Conservation (phyloP, 2,888 invertebrate species). For the Holacanthella duospinosa region DNA sequence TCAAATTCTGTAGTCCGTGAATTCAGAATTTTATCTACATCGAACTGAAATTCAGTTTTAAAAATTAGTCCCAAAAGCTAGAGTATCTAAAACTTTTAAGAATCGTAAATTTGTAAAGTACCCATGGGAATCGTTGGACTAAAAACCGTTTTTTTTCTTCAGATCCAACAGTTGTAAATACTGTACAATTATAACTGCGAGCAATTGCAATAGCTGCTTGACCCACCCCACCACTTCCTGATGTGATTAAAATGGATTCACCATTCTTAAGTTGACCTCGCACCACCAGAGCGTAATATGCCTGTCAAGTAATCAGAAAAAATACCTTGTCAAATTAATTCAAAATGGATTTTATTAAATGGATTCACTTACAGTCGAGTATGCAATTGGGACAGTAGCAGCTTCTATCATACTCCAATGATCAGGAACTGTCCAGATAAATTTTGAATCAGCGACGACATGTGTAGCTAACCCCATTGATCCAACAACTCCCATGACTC, state of each 20-base stretch:
- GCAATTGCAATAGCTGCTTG: constrained; percentile 64
- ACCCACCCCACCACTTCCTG: constrained; percentile 63
- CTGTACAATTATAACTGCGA: constrained; percentile 52
- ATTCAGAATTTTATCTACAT: constrained; percentile 46
- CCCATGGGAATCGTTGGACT: constrained; percentile 65
- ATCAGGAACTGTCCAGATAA: constrained; percentile 50
- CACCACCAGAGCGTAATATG: constrained; percentile 51
- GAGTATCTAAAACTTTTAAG: neutral
- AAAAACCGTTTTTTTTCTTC: constrained; percentile 77
- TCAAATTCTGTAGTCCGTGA: constrained; percentile 81
- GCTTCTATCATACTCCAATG: constrained; percentile 55
- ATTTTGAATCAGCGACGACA: constrained; percentile 44
- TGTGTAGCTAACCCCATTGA: constrained; percentile 48
- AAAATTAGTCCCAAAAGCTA: neutral
- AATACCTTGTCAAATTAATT: neutral
- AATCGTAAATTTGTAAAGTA: neutral
- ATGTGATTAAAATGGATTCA: constrained; percentile 47
- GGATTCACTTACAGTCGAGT: constrained; percentile 45
- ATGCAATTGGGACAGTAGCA: constrained; percentile 55
- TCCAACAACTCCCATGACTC: constrained; percentile 44
- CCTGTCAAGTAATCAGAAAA: constrained; percentile 31
- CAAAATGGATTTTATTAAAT: neutral
- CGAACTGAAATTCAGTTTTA: constrained; percentile 11
- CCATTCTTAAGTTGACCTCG: constrained; percentile 47
- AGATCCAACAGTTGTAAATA: constrained; percentile 59